Percentiles rank a stretch among this genome's conserved stretches.
These are phyloP conservation scores for Troides aeacus DNA, from an alignment of 2,888 invertebrate species.

Conservation along the genomic window DNA sequence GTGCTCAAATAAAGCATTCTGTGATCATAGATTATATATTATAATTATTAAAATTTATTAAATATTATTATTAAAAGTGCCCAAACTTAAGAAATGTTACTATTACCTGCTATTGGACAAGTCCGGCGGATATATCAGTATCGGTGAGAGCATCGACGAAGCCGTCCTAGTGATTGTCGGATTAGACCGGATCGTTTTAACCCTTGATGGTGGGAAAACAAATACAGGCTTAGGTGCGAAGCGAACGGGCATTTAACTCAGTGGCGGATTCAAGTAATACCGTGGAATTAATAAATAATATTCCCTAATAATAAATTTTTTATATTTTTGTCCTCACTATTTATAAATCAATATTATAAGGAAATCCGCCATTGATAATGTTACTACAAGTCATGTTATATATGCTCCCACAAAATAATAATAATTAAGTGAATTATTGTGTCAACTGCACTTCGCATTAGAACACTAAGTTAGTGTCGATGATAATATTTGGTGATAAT, in stretches of 20 bases:
- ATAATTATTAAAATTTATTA: no score
- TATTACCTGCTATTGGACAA: conserved; percentile 74
- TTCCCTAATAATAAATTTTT: no score
- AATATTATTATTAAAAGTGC: conserved; percentile 19
- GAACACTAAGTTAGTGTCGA: conserved; percentile 17
- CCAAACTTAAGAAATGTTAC: conserved; percentile 32
- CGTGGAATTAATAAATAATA: background rate
- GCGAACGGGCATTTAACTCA: conserved; percentile 50
- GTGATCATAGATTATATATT: conserved; percentile 23
- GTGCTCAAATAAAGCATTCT: conserved; percentile 27
- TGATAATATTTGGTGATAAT: conserved; percentile 15
- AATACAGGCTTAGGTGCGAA: conserved; percentile 72
- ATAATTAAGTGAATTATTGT: conserved; percentile 9
- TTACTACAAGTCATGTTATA: conserved; percentile 42
- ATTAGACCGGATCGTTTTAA: conserved; percentile 79
- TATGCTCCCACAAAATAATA: conserved; percentile 37
- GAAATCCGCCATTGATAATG: conserved; percentile 27
- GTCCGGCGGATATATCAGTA: conserved; percentile 79
- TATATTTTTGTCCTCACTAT: no score
- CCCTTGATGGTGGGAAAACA: conserved; percentile 70
- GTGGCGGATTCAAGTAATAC: conserved; percentile 6
- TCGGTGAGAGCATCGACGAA: conserved; percentile 78
- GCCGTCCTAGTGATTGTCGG: conserved; percentile 78
- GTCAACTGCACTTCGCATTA: conserved; percentile 9
- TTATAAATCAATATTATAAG: background rate